A percentile compares a stretch with the other conserved stretches of the same genome.
Conservation (phyloP, 2,797 vertebrate species). For the Denticeps clupeoides region DNA sequence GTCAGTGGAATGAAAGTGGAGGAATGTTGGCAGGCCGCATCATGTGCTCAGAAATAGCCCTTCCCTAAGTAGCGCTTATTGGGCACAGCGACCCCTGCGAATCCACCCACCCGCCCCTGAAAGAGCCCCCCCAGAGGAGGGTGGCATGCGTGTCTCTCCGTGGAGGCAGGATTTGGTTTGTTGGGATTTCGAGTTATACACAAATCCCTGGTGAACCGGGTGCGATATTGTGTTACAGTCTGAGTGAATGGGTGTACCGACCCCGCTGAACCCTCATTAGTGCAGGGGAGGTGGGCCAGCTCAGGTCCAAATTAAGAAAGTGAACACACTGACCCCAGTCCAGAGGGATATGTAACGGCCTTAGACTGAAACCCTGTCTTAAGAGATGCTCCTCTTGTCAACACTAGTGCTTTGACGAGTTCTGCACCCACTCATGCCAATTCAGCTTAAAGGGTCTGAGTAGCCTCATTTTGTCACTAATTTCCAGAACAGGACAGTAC, state of each 20-base stretch:
- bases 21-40: slow-evolving; percentile 17
- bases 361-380: too few species aligned
- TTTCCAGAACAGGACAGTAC: too few species aligned
- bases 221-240: not conserved
- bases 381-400: too few species aligned
- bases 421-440: too few species aligned
- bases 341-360: too few species aligned
- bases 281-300: not conserved
- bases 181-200: slow-evolving; percentile 27
- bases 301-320: too few species aligned
- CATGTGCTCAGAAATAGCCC: slow-evolving; percentile 25
- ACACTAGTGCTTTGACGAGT: too few species aligned
- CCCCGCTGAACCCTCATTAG: not conserved
- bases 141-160: slow-evolving; percentile 24
- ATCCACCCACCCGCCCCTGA: not conserved
- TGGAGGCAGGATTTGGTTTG: slow-evolving; percentile 30
- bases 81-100: slow-evolving; percentile 13
- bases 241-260: not conserved
- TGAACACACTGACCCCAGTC: not conserved
- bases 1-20: slow-evolving; percentile 2
- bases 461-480: too few species aligned
- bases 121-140: slow-evolving; percentile 2
- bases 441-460: too few species aligned
- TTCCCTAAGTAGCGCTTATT: slow-evolving; percentile 21
- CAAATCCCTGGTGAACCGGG: slow-evolving; percentile 21